These are phyloP conservation scores for Pristionchus fissidentatus DNA, from an alignment of 2,888 invertebrate genomes.

Conservation along the genomic window DNA sequence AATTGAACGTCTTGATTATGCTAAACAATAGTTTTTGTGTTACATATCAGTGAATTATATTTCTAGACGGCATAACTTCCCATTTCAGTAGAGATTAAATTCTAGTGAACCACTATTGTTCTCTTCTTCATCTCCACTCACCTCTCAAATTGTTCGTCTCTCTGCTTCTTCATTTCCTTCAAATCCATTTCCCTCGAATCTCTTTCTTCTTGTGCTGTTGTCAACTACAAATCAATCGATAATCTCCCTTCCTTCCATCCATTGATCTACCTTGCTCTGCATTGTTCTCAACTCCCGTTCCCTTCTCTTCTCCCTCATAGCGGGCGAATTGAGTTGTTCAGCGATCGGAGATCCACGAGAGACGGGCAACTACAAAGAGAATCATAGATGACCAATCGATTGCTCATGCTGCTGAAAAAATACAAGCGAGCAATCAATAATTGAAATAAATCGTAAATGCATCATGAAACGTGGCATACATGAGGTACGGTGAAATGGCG, in stretches of 20 bases:
- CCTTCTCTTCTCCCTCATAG: constrained; percentile 2
- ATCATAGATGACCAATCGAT: too few species aligned
- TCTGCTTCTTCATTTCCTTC: background rate
- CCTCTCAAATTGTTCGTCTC: background rate
- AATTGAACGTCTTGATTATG: background rate
- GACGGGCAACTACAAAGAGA: background rate
- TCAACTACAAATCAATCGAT: background rate
- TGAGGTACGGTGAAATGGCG: background rate
- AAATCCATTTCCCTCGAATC: background rate
- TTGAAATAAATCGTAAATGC: too few species aligned
- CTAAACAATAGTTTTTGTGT: background rate
- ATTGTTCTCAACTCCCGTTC: background rate
- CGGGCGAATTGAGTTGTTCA: constrained; percentile 5
- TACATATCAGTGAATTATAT: too few species aligned
- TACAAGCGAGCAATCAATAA: too few species aligned
- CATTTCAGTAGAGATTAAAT: too few species aligned
- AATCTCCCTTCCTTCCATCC: too few species aligned
- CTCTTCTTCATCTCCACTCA: background rate
- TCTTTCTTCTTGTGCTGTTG: background rate
- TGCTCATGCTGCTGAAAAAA: too few species aligned
- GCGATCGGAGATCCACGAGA: constrained; percentile 19
- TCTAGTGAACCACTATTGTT: too few species aligned
- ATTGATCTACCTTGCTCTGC: background rate
- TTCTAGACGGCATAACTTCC: too few species aligned
- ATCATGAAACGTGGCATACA: too few species aligned